Evolutionary conservation across 2,797 vertebrate genomes (phyloP), one percentile per base, ranked within the genome.

Genomic region (Falco novaeseelandiae): DNA sequence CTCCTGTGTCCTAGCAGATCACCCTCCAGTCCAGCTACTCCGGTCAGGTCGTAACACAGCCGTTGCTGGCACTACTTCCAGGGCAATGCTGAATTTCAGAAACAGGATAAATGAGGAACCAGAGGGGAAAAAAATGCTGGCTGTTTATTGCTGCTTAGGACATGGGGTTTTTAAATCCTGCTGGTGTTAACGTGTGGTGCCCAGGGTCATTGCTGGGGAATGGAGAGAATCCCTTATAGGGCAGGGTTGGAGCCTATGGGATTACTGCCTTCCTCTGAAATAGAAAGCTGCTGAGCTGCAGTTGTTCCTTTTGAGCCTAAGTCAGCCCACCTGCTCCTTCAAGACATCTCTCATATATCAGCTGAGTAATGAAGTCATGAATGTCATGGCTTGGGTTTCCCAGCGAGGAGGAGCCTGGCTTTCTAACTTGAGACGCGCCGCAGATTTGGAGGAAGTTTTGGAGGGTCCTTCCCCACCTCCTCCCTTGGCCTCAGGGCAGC

Each of bases 201-300:
- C 34, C 74, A 73, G 81, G 91, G 83, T 96, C 86, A 49, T 16
- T 77, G 83, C 79, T 96, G 79, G 76, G 93, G 93, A 95, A 86
- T 17, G 52, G 92, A 96, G 52, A 95, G 87, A 91, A 96, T 87
- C 93, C 95, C 96, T 94, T 97, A 92, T 96, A 97, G 96, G 97
- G 97, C 81, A 95, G 73, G 67, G 81, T 73, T 95, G 91, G 96
- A 95, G 97, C 90, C 87, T 93, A 36, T 46, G 81, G 96, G 94
- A 97, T 97, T 98, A 97, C 73, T 93, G 93, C 89, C 87, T 91
- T 92, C 89, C 92, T 97, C 97, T 96, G 96, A 98, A 98, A 98
- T 98, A 98, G 97, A 97, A 97, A 94, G 89, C 95, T 96, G 77
- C 93, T 84, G 84, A 96, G 95, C 95, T 87, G 71, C 97, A 97